These are phyloP conservation scores for Vanessa atalanta DNA, from an alignment of 1,140 invertebrate genomes.

Conservation along the genomic window DNA sequence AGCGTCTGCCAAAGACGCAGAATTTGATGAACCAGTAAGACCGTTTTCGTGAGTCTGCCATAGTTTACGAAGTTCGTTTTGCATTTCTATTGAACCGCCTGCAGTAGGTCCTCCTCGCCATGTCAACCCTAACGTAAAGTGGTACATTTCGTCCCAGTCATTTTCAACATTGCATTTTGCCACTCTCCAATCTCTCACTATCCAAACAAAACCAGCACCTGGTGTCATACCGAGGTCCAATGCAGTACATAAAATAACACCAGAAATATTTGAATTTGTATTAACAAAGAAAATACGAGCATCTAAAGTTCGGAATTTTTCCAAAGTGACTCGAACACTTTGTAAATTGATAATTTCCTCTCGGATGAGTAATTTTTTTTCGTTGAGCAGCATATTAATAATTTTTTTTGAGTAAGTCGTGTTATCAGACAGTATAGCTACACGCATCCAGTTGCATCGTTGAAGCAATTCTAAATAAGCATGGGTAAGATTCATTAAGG, in stretches of 20 bases:
- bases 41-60: background rate
- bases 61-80: background rate
- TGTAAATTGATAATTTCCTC: conserved; percentile 6
- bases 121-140: conserved; percentile 22
- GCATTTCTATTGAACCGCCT: conserved; percentile 9
- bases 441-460: conserved; percentile 20
- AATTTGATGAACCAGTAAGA: background rate
- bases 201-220: conserved; percentile 29
- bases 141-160: background rate
- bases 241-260: conserved; percentile 24
- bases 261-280: conserved; percentile 19
- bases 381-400: background rate
- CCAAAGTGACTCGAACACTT: conserved; percentile 7
- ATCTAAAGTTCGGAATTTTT: conserved; percentile 15
- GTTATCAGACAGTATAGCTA: conserved; percentile 21
- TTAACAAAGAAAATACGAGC: conserved; percentile 40
- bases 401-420: conserved; percentile 11
- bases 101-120: conserved; percentile 26
- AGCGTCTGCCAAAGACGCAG: conserved; percentile 20
- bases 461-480: conserved; percentile 1
- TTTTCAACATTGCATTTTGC: conserved; percentile 13
- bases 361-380: conserved; percentile 7
- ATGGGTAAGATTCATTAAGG: background rate
- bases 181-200: conserved; percentile 32
- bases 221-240: conserved; percentile 19